Conservation (phyloP, 2,888 invertebrate genomes). For the Agonum fuliginosum region DNA sequence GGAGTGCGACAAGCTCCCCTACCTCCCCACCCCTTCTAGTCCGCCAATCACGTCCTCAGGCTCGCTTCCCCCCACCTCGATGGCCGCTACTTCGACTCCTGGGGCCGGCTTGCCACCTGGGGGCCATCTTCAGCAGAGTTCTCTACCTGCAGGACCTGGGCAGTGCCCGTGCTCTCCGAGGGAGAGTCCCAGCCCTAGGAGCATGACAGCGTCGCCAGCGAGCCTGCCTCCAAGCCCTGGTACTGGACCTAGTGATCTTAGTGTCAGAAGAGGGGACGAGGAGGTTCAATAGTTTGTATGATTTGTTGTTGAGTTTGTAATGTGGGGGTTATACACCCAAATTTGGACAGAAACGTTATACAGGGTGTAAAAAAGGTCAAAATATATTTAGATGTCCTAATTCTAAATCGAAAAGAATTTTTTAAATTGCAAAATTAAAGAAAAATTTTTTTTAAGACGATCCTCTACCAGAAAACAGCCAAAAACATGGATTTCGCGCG, state of each 20-base stretch:
- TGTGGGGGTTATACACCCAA: too few species aligned
- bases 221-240: slow-evolving; percentile 7
- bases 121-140: background rate
- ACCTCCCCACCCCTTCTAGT: background rate
- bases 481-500: too few species aligned
- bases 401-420: too few species aligned
- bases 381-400: too few species aligned
- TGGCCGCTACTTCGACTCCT: slow-evolving; percentile 66
- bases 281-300: too few species aligned
- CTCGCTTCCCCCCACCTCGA: slow-evolving; percentile 59
- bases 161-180: slow-evolving; percentile 69
- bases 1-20: slow-evolving; percentile 62
- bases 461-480: too few species aligned
- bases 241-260: slow-evolving; percentile 26
- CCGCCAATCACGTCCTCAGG: background rate
- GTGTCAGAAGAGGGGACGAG: background rate
- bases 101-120: background rate
- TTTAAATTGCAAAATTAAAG: too few species aligned
- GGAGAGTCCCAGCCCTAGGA: slow-evolving; percentile 51
- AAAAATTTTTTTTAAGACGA: too few species aligned
- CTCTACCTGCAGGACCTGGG: background rate
- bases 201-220: slow-evolving; percentile 14
- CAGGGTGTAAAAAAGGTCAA: too few species aligned
- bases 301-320: too few species aligned
- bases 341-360: too few species aligned